Base-by-base conservation (phyloP, 2,888 invertebrate genomes). In the Anthophora plumipes region DNA sequence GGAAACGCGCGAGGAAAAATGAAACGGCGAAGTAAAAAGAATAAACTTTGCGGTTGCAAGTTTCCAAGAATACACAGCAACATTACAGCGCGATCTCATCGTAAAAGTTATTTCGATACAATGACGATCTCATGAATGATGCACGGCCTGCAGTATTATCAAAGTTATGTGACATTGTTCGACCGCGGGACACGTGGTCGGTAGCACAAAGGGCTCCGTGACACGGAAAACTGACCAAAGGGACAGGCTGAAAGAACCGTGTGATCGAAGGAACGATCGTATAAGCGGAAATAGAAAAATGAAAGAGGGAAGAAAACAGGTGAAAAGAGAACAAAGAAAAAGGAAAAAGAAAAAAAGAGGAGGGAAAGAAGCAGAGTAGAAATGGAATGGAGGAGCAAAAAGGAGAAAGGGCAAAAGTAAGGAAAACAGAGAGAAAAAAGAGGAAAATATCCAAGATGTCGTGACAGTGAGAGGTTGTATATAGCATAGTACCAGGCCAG, bases 181-280 rank as follows among this genome's bases (percentile, higher is more conserved):
- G 77, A 73, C 57, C 74, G 54, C 63, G 77, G 60, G 72, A 80
- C 77, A 77, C 74, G 76, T 69, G 80, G 74, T 68, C 63, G 52
- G 64, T 59, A 43, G 22, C 77, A 82, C 82, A 84, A 88, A 88
- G 75, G 77, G 79, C 80, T 80, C 79, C 76, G 79, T 85, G 88
- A 85, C 88, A 86, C 84, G 85, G 84, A 83, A 85, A 88, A 89
- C 88, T 88, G 81, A 85, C 85, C 84, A 69, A 86, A 78, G 83
- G 68, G 77, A 43, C 64, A 57, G 43, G 55, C 68, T 46, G 61
- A 70, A 80, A 31, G 69, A 72, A 69, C 57, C 68, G 79, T 52
- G 61, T 25, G 69, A 55, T 67, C 68, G 72, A 63, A 68, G 64
- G 73, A 52, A 76, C 43, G 59, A 52, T 25, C 41, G 46, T 48